phyloP scores from a whole-genome alignment of 2,797 vertebrate genomes.

The Hydrocynus forskahlii region DNA sequence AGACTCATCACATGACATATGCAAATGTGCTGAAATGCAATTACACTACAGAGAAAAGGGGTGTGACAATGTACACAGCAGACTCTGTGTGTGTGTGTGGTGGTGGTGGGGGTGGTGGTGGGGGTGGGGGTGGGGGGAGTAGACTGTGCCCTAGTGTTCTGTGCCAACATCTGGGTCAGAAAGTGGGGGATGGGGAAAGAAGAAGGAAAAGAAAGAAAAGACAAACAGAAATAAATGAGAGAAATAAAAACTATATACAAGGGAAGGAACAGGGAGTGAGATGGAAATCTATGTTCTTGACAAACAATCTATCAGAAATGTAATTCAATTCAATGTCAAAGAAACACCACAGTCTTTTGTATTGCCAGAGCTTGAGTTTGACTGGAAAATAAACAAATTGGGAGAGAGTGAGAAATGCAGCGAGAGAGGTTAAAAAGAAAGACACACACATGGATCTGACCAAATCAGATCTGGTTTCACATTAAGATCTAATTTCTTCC shows the following conservation, averaged over 20 bases:
- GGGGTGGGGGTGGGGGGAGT: conserved; percentile 57
- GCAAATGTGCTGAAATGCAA: not conserved
- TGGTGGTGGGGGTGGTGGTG: conserved; percentile 46
- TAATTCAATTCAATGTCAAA: too few species aligned
- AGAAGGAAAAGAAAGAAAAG: conserved; percentile 49
- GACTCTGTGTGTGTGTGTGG: conserved; percentile 48
- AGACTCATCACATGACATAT: not conserved
- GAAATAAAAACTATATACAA: not conserved
- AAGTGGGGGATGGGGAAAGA: not conserved
- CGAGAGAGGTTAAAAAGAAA: not conserved
- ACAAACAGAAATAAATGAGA: conserved; percentile 42
- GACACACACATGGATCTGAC: conserved; percentile 15
- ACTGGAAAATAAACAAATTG: too few species aligned
- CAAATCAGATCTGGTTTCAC: conserved; percentile 11
- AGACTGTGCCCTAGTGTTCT: conserved; percentile 80
- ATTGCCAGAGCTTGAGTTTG: too few species aligned
- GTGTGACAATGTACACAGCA: conserved; percentile 7
- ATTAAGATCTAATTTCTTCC: conserved; percentile 12
- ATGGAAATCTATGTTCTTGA: too few species aligned
- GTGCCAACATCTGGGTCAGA: conserved; percentile 73
- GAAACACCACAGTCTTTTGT: too few species aligned
- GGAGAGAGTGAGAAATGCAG: not conserved
- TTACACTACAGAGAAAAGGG: conserved; percentile 2
- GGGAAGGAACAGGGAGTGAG: too few species aligned
- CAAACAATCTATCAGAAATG: too few species aligned